Base-by-base conservation (phyloP, 2,888 invertebrate genomes). In the Germaria angustata region DNA sequence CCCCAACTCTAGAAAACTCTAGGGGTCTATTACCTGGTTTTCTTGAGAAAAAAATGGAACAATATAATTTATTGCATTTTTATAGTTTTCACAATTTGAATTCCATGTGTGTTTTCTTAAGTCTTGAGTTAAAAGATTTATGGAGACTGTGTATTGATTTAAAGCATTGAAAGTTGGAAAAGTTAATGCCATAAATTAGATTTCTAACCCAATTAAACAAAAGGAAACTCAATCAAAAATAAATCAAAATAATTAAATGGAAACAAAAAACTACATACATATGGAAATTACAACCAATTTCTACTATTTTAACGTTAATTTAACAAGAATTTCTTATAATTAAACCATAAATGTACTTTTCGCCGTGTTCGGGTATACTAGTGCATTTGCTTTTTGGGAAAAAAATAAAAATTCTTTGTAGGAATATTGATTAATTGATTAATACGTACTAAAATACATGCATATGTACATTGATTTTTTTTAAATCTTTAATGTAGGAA, bases 101-200 rank as follows among this genome's bases (percentile, higher is more conserved):
- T 69, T 69, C 73, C 28, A 59, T 41, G 24, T 9, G 17, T 57
- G 8, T 61, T 69, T 55, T 44, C 22, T 39, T n/a, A 46, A 17
- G 17, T 32, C 8, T 53, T 53, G 2, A 63, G 68, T 41, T 28
- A 68, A 61, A 53, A 61, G 49, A 72, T 81, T 77, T 46, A 81
- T 61, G 46, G 39, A 34, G 28, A 28, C 17, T 39, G 9, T 39
- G 59, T 41, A 69, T n/a, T n/a, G 57, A 71, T 49, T 53, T 53
- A 11, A 53, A 59, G 57, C 57, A 36, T 39, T n/a, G n/a, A n/a
- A 53, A 46, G 69, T 66, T 72, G 7, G 22, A 53, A 66, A 61
- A 61, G 72, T 61, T 61, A 46, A 77, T 72, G 20, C 1, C 44
- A 66, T 76, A 39, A 66, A 76, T 53, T 53, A 32, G 36, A 32